These are phyloP conservation scores for Xenopus borealis DNA, from an alignment of 2,113 vertebrate species.

Conservation along the genomic window DNA sequence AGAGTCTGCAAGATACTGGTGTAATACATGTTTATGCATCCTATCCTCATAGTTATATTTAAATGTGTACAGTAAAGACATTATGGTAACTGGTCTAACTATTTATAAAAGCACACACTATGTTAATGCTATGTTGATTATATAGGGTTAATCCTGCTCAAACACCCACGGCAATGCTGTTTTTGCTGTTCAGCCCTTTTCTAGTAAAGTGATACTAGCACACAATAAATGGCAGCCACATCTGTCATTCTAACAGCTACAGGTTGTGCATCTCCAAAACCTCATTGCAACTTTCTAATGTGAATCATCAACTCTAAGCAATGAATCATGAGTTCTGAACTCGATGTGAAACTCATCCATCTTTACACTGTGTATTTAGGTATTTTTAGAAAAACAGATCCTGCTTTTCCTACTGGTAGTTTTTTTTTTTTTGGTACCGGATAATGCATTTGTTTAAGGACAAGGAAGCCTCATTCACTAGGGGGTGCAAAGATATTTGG, in stretches of 20 bases:
- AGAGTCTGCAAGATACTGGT: no score
- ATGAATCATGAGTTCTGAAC: constrained; percentile 61
- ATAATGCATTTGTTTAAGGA: no score
- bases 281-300: constrained; percentile 61
- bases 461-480: no score
- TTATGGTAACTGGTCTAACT: no score
- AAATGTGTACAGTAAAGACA: no score
- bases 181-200: constrained; percentile 57
- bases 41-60: no score
- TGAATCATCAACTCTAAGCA: constrained; percentile 58
- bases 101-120: no score
- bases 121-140: no score
- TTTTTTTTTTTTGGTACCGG: no score
- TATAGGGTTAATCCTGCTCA: constrained; percentile 42
- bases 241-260: constrained; percentile 48
- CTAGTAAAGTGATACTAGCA: constrained; percentile 66
- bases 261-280: constrained; percentile 53
- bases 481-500: no score
- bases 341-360: constrained; percentile 24
- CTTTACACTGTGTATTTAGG: neutral
- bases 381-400: constrained; percentile 2
- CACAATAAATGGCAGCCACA: constrained; percentile 65
- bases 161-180: constrained; percentile 50
- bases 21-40: no score
- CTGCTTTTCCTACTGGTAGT: no score